These are phyloP conservation scores for Characodon lateralis DNA, from an alignment of 2,797 vertebrate species.

Conservation along the genomic window DNA sequence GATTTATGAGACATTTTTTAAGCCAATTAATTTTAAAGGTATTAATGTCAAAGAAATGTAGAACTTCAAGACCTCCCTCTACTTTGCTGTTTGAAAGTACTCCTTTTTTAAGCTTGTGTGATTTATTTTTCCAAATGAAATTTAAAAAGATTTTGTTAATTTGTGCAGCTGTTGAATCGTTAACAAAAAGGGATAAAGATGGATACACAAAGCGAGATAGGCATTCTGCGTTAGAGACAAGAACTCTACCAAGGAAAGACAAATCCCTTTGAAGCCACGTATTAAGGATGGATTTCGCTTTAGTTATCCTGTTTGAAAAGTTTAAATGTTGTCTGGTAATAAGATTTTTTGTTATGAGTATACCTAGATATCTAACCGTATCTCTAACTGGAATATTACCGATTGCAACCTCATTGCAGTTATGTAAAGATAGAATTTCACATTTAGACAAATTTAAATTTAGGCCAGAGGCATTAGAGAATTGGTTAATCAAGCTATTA, in stretches of 20 bases:
- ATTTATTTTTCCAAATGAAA: not conserved
- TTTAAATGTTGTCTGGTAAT: not conserved
- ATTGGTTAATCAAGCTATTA: not conserved
- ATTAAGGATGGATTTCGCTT: not conserved
- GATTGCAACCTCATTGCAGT: not conserved
- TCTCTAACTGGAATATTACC: not conserved
- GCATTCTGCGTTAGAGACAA: not conserved
- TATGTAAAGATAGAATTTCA: conserved; percentile 1
- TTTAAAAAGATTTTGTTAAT: not conserved
- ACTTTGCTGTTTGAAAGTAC: not conserved
- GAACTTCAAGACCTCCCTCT: not conserved
- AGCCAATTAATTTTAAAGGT: not conserved
- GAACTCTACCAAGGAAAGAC: not conserved
- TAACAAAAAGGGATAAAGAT: not conserved
- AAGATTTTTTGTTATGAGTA: not conserved
- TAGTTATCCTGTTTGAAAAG: not conserved
- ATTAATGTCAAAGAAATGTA: not conserved
- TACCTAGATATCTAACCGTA: not conserved
- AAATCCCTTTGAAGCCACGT: conserved; percentile 1
- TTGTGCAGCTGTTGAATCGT: not conserved
- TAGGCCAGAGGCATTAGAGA: not conserved
- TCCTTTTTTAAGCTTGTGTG: not conserved
- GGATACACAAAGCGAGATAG: not conserved
- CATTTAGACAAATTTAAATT: conserved; percentile 3
- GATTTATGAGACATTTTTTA: too few species aligned